These are phyloP conservation scores for Scopus umbretta DNA, from an alignment of 2,113 vertebrate species.

Conservation along the genomic window DNA sequence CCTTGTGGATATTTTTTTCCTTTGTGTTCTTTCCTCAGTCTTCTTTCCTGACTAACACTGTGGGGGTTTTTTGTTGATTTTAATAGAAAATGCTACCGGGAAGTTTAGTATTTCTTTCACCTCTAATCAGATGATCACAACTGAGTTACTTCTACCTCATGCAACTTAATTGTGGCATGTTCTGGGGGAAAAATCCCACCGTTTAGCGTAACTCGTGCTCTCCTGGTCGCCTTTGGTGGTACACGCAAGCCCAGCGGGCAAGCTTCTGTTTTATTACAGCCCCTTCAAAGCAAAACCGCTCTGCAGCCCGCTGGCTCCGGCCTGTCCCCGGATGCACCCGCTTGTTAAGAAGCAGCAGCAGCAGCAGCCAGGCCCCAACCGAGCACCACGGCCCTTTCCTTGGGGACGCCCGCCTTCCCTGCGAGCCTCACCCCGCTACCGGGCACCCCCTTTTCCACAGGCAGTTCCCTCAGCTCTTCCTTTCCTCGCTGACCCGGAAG, in stretches of 20 bases:
- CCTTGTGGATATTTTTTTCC: too few species aligned
- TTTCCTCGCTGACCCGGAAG: not conserved
- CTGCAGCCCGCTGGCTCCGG: too few species aligned
- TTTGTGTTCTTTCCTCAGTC: not conserved
- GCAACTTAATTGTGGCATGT: rapidly evolving
- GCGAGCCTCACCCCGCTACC: not conserved
- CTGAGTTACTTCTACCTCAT: not conserved
- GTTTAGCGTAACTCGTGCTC: not conserved
- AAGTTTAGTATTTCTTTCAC: not conserved
- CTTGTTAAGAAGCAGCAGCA: not conserved
- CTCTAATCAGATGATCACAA: not conserved
- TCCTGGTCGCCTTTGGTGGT: rapidly evolving
- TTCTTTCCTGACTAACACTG: not conserved
- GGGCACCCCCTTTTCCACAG: not conserved
- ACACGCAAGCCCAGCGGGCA: rapidly evolving
- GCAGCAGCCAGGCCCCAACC: not conserved
- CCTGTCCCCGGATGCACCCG: not conserved
- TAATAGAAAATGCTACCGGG: not conserved
- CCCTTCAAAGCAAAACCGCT: too few species aligned
- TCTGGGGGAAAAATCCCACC: rapidly evolving
- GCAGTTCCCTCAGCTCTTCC: not conserved
- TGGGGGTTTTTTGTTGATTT: not conserved
- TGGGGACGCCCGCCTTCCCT: not conserved
- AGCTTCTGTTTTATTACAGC: rapidly evolving
- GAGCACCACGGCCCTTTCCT: too few species aligned